Evolutionary conservation across 2,888 invertebrate species (phyloP), one percentile per base, ranked within the genome.

Genomic region (Gerris lacustris): DNA sequence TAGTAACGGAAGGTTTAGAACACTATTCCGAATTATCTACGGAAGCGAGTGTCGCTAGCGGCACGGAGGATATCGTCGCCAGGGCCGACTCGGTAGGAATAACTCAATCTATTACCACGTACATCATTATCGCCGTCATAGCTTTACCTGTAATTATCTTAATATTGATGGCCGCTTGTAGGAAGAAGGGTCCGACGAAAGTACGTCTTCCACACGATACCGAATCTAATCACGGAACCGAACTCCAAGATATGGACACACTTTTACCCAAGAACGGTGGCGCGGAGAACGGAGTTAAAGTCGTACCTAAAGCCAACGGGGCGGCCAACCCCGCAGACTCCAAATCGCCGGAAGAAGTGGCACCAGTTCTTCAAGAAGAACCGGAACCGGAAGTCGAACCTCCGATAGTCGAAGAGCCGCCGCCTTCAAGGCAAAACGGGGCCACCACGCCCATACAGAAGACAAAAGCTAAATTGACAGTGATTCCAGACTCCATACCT

Each of bases 221-320:
- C 17, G 75, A 75, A 66, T 69, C 74, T 5, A 70, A 72, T 43
- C 66, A 69, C 6, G 74, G 73, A 17, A 76, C 76, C n/a, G 76
- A 76, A 69, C 67, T 76, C 69, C 76, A 75, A 67, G 76, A 76
- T 45, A 75, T 76, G 73, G 71, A 72, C 11, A 69, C 72, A 44
- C 74, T 76, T n/a, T 72, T 76, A 18, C 76, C 76, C 9, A 74
- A 75, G 67, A 64, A 64, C 17, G 31, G 31, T 31, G 71, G 75
- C 31, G 71, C 73, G 6, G 75, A 74, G 45, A 74, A 76, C 62
- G 75, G 74, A 17, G 72, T 74, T n/a, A 73, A 73, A 66, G 69
- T 74, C n/a, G 44, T 72, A 44, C 72, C 74, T 5, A 73, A 74
- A 62, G 69, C 72, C 11, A 71, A 72, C 66, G 72, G 72, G 9